Evolutionary conservation across 2,888 invertebrate species (phyloP).

Genomic region (Ametastegia equiseti): DNA sequence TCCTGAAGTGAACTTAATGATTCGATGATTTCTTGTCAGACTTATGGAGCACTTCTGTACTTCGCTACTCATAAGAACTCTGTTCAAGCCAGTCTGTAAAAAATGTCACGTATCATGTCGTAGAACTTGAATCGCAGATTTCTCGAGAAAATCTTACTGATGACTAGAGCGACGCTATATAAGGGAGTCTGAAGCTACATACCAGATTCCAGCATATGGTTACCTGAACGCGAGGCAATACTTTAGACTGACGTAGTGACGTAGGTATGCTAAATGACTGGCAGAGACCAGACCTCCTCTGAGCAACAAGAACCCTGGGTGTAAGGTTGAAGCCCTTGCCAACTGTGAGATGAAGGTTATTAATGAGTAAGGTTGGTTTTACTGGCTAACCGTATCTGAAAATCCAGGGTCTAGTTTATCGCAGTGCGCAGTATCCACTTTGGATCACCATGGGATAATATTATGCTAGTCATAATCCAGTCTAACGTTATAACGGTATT

Average conservation of each 20-base stretch:
- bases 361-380: slow-evolving; percentile 35
- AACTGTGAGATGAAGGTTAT: slow-evolving; percentile 35
- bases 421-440: neutral
- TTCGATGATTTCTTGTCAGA: too few relatives aligned
- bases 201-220: neutral
- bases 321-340: slow-evolving; percentile 37
- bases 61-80: too few relatives aligned
- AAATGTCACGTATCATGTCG: too few relatives aligned
- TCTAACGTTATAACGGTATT: neutral
- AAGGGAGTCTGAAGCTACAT: neutral
- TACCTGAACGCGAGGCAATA: slow-evolving; percentile 10
- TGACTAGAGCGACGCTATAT: neutral
- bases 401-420: neutral
- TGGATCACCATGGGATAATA: neutral
- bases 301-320: slow-evolving; percentile 34
- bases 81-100: too few relatives aligned
- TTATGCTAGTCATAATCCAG: neutral
- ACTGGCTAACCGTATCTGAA: neutral
- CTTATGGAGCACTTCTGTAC: neutral
- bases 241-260: slow-evolving; percentile 32
- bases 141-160: too few relatives aligned
- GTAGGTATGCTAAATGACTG: slow-evolving; percentile 42
- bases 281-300: slow-evolving; percentile 34
- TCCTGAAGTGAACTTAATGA: neutral
- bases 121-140: too few relatives aligned